Conservation (phyloP, 2,113 vertebrate genomes). For the Jaculus jaculus region DNA sequence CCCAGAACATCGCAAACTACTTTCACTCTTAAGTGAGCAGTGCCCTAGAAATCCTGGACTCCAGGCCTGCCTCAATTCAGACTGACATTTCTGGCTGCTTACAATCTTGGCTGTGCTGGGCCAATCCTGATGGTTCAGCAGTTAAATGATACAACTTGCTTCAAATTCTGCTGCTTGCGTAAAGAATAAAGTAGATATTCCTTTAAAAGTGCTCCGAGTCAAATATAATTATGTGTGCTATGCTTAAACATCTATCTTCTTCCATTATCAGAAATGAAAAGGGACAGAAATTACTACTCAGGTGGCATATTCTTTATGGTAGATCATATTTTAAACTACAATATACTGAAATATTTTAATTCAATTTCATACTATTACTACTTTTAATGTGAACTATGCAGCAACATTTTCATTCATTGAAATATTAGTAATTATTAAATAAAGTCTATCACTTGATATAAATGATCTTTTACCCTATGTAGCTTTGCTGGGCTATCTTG, state of each 20-base stretch:
- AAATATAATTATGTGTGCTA: neutral
- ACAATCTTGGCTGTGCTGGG: rapidly evolving
- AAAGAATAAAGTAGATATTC: neutral
- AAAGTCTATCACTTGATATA: neutral
- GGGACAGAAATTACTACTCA: neutral
- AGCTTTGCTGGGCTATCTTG: neutral
- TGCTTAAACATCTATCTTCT: neutral
- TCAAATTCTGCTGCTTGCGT: neutral
- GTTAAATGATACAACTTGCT: neutral
- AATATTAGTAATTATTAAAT: neutral
- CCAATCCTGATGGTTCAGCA: neutral
- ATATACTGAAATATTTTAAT: neutral
- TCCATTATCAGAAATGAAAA: neutral
- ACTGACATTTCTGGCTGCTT: neutral
- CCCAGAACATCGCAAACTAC: conserved; percentile 32
- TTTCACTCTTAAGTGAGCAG: neutral
- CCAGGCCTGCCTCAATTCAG: neutral
- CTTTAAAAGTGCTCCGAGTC: neutral
- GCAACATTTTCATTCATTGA: neutral
- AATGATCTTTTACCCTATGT: neutral
- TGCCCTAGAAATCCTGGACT: neutral
- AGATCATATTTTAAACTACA: neutral
- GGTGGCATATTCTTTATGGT: neutral
- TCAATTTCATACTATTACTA: neutral
- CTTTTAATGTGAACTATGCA: neutral